phyloP scores from a whole-genome alignment of 1,140 invertebrate species.

The Hypsibius dujardini region DNA sequence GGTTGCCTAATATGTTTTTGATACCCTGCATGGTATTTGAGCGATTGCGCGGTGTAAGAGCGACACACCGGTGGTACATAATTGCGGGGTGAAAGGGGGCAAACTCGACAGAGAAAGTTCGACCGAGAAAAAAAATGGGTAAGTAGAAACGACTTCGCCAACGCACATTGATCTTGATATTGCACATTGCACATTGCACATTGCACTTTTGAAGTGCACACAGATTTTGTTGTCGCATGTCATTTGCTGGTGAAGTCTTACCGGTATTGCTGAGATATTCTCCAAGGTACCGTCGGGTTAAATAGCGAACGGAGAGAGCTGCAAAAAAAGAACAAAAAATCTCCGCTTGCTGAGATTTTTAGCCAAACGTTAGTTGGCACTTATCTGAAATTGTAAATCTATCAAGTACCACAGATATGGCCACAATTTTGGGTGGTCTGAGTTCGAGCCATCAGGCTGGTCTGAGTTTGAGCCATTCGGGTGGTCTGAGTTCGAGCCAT shows the following conservation, averaged over 20 bases:
- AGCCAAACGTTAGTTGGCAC: no score
- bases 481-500: no score
- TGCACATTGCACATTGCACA: slow-evolving; percentile 17
- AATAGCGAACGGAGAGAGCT: slow-evolving; percentile 57
- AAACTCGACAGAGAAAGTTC: slow-evolving; percentile 22
- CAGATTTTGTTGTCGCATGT: background rate
- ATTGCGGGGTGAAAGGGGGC: slow-evolving; percentile 47
- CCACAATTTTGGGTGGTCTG: no score
- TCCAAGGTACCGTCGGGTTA: slow-evolving; percentile 58
- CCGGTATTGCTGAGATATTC: slow-evolving; percentile 61
- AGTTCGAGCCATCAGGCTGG: no score
- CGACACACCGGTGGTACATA: background rate
- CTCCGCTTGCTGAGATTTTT: no score
- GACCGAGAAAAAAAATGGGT: no score
- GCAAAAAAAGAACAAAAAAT: slow-evolving; percentile 37
- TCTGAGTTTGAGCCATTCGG: no score
- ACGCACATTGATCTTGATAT: background rate
- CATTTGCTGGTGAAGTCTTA: slow-evolving; percentile 28
- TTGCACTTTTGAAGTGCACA: slow-evolving; percentile 18
- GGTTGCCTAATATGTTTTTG: no score
- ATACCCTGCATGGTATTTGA: background rate
- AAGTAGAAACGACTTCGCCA: no score
- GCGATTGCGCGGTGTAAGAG: background rate
- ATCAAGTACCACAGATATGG: no score
- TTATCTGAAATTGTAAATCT: no score